Evolutionary conservation across 2,797 vertebrate genomes (phyloP), one percentile per base, ranked within the genome.

Genomic region (Graptemys geographica): DNA sequence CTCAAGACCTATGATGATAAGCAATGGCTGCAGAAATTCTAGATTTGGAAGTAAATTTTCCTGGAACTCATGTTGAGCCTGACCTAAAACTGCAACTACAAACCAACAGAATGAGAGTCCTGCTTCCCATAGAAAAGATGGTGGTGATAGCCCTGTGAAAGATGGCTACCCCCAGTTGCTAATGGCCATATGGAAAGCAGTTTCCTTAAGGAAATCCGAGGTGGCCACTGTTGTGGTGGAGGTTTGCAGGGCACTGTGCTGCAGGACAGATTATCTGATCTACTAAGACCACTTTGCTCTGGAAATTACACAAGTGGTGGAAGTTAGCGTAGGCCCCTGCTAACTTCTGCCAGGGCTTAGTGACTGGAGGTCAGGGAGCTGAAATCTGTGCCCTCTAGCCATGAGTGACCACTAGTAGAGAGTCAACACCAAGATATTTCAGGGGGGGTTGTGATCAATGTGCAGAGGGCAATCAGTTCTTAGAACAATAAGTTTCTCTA

Each of bases 381-480:
- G 56, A 28, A 47, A 16, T 82, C 15, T 57, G 56, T 57, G 56
- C 52, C 53, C 4, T 25, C 47, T 28, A 33, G 27, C 37, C 37
- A 81, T 57, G 7, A 56, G 9, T 41, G 41, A 27, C 13, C 55
- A 41, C 13, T 56, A 27, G 25, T 37, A 56, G 55, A n/a, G 51
- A 53, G 11, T 80, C 23, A 55, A 55, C n/a, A 41, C 3, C 27
- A 57, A 57, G 25, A 27, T 82, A 31, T 53, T 82, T 59, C 28
- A 59, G 41, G 41, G 44, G 44, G 11, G 28, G 11, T 82, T 31
- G 18, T 47, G 55, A 82, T 44, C 41, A 91, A 83, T 6, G 53
- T 51, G 47, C 92, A 88, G 41, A 41, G 89, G 72, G 76, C 57
- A 88, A 82, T 55, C 81, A 85, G 65, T 92, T 93, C 84, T 94